A percentile compares a stretch with the other conserved stretches of the same genome.
Evolutionary conservation across 37 sponge, comb jelly and placozoan genomes (phyloP).

Genomic region (Sycon ciliatum): DNA sequence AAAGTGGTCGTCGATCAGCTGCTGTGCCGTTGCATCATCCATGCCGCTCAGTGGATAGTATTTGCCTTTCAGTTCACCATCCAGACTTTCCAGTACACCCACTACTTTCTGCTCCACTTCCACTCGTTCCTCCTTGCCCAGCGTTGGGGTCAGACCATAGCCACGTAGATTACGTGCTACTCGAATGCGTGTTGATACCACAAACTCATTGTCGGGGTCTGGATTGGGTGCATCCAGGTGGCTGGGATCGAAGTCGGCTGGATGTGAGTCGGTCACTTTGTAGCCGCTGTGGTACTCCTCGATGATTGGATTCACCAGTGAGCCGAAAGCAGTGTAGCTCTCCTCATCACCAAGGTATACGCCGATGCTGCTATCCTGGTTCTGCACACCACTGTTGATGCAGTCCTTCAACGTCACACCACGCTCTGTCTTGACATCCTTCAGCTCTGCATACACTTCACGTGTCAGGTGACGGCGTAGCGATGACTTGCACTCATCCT

Average conservation of each 20-base stretch:
- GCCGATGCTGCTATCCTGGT: slow-evolving; percentile 41
- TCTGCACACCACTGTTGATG: slow-evolving; percentile 69
- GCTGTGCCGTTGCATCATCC: slow-evolving; percentile 23
- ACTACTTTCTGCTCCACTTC: slow-evolving; percentile 34
- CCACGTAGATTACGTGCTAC: slow-evolving; percentile 55
- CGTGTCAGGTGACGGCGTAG: too few relatives aligned
- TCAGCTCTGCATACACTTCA: slow-evolving; percentile 46
- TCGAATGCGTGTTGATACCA: slow-evolving; percentile 56
- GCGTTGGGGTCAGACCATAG: slow-evolving; percentile 48
- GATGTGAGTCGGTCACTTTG: slow-evolving; percentile 11
- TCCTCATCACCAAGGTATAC: slow-evolving; percentile 32
- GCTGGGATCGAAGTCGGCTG: slow-evolving; percentile 25
- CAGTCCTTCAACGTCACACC: slow-evolving; percentile 55
- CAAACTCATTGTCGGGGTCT: slow-evolving; percentile 41
- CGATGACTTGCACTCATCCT: too few relatives aligned
- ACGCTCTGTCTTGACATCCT: slow-evolving; percentile 32
- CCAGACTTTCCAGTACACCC: slow-evolving; percentile 13
- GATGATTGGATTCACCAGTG: slow-evolving; percentile 19
- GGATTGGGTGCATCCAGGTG: slow-evolving; percentile 23
- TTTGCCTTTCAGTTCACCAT: slow-evolving; percentile 26
- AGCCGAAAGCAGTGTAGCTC: slow-evolving; percentile 21
- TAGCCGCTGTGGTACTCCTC: slow-evolving; percentile 28
- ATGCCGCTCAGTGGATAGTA: slow-evolving; percentile 49
- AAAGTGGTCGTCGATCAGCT: slow-evolving; percentile 25
- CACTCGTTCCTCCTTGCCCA: slow-evolving; percentile 26